A percentile compares a stretch with the other conserved stretches of the same genome.
These are phyloP conservation scores for Lepidurus apus DNA, from an alignment of 1,140 invertebrate genomes.

Conservation along the genomic window DNA sequence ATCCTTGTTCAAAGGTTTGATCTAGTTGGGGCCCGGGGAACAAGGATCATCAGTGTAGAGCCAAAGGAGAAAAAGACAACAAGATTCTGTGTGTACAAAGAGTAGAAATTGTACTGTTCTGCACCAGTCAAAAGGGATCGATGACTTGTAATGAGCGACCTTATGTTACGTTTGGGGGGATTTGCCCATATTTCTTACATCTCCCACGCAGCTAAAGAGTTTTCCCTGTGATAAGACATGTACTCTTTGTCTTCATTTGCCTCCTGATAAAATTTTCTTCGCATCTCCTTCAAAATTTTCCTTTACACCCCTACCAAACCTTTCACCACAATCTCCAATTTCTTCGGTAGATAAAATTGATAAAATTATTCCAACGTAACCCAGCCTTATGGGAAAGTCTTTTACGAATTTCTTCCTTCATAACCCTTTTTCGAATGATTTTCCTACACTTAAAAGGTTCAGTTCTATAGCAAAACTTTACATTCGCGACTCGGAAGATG, in stretches of 20 bases:
- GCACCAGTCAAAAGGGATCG: not conserved
- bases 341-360: not conserved
- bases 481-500: too few species aligned
- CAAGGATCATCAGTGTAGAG: conserved; percentile 16
- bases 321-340: not conserved
- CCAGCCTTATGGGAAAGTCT: too few species aligned
- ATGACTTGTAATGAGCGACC: not conserved
- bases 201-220: not conserved
- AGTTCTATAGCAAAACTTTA: too few species aligned
- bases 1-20: conserved; percentile 19
- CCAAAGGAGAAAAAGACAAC: not conserved
- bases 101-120: not conserved
- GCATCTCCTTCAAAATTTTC: not conserved
- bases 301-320: not conserved
- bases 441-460: too few species aligned
- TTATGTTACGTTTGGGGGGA: not conserved
- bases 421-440: too few species aligned
- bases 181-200: not conserved
- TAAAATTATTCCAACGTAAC: not conserved
- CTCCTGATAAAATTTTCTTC: not conserved
- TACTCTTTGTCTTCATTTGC: not conserved
- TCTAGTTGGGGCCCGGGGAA: conserved; percentile 2
- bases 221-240: not conserved
- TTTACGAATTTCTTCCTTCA: too few species aligned
- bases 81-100: not conserved